These are phyloP conservation scores for Parazoanthus darwini DNA, from an alignment of 92 coral and sea anemone genomes.

Conservation along the genomic window DNA sequence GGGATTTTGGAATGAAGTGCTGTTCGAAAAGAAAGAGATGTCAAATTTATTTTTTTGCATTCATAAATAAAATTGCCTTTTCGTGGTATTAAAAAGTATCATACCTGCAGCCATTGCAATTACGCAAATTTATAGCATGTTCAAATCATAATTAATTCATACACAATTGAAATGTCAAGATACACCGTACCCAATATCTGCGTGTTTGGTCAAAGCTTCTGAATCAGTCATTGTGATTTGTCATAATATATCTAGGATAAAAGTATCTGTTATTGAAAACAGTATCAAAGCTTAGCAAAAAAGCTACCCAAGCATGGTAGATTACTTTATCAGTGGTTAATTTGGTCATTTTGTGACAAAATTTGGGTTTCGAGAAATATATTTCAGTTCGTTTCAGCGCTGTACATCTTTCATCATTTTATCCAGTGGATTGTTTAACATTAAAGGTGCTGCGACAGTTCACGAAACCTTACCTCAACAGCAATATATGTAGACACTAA, in stretches of 20 bases:
- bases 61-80: no score
- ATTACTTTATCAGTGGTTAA: not conserved
- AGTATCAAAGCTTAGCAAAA: slow-evolving; percentile 17
- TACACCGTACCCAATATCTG: no score
- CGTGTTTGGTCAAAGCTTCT: not conserved
- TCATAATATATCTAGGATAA: not conserved
- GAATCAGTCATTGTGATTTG: not conserved
- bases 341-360: not conserved
- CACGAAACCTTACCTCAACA: not conserved
- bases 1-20: not conserved
- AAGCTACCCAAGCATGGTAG: not conserved
- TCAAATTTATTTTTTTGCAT: no score
- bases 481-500: not conserved
- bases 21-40: not conserved
- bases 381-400: slow-evolving; percentile 38
- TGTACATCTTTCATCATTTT: not conserved
- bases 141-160: not conserved
- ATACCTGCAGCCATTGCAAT: no score
- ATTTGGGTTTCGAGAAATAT: not conserved
- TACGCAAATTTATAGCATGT: no score
- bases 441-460: not conserved
- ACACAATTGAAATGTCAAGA: not conserved
- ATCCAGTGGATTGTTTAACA: not conserved
- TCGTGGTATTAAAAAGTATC: not conserved
- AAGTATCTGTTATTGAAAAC: slow-evolving; percentile 26